Conservation (phyloP, 2,888 invertebrate species). For the Sinohyriopsis cumingii region DNA sequence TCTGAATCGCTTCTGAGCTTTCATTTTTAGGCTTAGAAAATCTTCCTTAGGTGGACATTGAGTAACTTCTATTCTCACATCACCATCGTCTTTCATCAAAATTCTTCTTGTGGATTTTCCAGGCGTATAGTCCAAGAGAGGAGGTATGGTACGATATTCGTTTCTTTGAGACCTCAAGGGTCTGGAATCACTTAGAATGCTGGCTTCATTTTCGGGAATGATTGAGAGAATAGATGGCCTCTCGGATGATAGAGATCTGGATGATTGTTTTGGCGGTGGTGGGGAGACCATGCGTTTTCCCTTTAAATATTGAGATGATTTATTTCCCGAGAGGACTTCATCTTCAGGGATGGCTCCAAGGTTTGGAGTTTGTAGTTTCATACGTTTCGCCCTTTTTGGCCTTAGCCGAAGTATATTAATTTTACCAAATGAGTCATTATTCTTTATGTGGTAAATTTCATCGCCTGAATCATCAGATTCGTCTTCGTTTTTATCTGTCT, state of each 20-base stretch:
- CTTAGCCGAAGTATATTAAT: conserved; percentile 18
- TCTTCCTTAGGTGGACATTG: conserved; percentile 40
- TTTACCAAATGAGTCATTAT: neutral
- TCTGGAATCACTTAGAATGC: no score
- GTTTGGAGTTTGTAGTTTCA: conserved; percentile 38
- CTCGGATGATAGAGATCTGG: conserved; percentile 17
- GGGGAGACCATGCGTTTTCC: conserved; percentile 29
- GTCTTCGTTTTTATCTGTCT: neutral
- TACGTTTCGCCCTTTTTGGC: conserved; percentile 46
- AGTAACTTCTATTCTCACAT: conserved; percentile 37
- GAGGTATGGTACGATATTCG: no score
- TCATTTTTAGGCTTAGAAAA: conserved; percentile 32
- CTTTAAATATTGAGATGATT: neutral
- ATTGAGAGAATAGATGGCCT: conserved; percentile 9
- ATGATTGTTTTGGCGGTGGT: conserved; percentile 34
- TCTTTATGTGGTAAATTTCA: conserved; percentile 2
- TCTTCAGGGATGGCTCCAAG: conserved; percentile 47
- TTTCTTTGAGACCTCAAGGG: no score
- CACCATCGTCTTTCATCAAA: conserved; percentile 32
- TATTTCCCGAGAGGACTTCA: conserved; percentile 20
- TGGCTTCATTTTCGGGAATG: conserved; percentile 20
- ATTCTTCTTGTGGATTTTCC: conserved; percentile 17
- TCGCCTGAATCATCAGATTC: neutral
- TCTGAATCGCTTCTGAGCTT: conserved; percentile 44
- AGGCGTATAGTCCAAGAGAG: no score